These are phyloP conservation scores for Xerus inauris DNA, from an alignment of 2,113 vertebrate genomes.

Conservation along the genomic window DNA sequence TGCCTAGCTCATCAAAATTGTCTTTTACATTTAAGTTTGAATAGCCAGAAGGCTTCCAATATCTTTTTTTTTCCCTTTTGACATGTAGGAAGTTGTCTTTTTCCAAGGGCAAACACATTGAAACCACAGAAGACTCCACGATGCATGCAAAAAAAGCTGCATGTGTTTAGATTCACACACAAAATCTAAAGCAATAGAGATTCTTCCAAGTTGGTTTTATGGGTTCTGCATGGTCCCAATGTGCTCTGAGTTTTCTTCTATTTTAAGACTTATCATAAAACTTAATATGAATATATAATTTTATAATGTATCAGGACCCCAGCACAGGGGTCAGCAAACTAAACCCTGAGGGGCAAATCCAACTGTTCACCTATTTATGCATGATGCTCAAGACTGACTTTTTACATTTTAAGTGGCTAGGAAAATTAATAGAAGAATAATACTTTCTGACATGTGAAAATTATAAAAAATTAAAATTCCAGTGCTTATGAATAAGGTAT, in stretches of 20 bases:
- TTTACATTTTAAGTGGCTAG: neutral
- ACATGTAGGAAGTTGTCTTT: constrained; percentile 44
- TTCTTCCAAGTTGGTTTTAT: constrained; percentile 34
- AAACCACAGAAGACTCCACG: constrained; percentile 36
- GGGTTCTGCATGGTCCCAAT: neutral
- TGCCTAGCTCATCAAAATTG: constrained; percentile 61
- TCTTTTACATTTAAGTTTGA: constrained; percentile 47
- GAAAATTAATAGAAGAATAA: neutral
- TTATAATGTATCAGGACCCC: neutral
- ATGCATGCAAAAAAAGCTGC: constrained; percentile 1
- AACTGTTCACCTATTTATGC: neutral
- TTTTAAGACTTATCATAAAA: constrained; percentile 35
- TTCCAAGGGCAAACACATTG: constrained; percentile 13
- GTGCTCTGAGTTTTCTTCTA: neutral
- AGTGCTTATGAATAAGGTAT: neutral
- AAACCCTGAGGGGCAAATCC: neutral
- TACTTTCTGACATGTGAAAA: neutral
- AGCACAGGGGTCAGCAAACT: neutral
- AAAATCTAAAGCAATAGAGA: neutral
- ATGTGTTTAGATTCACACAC: neutral
- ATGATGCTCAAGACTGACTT: neutral
- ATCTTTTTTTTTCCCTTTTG: neutral
- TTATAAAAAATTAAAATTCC: constrained; percentile 41
- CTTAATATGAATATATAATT: neutral
- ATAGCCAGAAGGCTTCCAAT: constrained; percentile 45